Conservation (phyloP, 2,888 invertebrate species). For the Onthophagus sagittarius region DNA sequence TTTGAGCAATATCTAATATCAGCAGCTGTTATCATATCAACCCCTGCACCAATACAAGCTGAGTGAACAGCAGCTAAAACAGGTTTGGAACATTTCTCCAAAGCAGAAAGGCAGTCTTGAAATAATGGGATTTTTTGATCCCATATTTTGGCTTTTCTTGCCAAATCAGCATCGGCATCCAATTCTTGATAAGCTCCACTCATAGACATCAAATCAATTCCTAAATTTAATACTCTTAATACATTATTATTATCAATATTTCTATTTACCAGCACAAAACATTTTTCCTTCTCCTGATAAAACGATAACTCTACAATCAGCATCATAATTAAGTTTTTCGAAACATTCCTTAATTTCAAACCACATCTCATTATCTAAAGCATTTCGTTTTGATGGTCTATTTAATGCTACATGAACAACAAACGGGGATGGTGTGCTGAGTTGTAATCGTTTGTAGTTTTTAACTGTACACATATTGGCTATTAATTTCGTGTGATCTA, state of each 20-base stretch:
- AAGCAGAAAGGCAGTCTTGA: conserved; percentile 73
- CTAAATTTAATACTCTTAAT: conserved; percentile 42
- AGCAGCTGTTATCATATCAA: conserved; percentile 82
- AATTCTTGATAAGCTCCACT: conserved; percentile 53
- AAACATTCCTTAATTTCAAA: conserved; percentile 83
- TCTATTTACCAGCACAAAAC: conserved; percentile 71
- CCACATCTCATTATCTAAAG: conserved; percentile 80
- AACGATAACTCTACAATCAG: conserved; percentile 82
- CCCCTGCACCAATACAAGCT: conserved; percentile 87
- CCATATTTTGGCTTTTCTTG: conserved; percentile 69
- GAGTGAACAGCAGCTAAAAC: conserved; percentile 85
- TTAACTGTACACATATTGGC: conserved; percentile 37
- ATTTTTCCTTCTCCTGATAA: conserved; percentile 81
- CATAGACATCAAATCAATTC: conserved; percentile 70
- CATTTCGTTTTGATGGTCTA: conserved; percentile 82
- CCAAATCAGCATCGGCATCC: conserved; percentile 65
- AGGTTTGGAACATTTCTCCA: conserved; percentile 89
- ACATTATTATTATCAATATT: not conserved
- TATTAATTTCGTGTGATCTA: no score
- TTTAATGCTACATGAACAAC: conserved; percentile 87
- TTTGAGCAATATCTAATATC: conserved; percentile 86
- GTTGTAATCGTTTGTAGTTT: conserved; percentile 60
- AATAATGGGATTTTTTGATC: conserved; percentile 60
- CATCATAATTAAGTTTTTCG: conserved; percentile 64
- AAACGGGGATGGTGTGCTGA: conserved; percentile 64